A percentile compares a stretch with the other conserved stretches of the same genome.
These are phyloP conservation scores for Carassius auratus DNA, from an alignment of 2,113 vertebrate genomes.

Conservation along the genomic window DNA sequence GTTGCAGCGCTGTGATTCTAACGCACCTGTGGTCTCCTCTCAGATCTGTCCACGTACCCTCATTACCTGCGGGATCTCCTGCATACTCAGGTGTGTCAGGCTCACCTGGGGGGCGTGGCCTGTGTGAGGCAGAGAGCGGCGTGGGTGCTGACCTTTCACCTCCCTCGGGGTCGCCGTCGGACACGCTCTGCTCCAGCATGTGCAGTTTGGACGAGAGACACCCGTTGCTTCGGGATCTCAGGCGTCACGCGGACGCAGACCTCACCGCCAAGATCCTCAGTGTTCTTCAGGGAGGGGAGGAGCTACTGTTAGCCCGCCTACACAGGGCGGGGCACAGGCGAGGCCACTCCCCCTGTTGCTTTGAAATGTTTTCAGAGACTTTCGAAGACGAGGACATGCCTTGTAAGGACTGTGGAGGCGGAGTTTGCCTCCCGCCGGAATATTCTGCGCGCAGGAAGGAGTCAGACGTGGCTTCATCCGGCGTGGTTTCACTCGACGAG, in stretches of 20 bases:
- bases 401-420: constrained; percentile 84
- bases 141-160: constrained; percentile 88
- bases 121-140: constrained; percentile 79
- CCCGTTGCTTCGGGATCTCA: constrained; percentile 80
- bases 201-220: constrained; percentile 92
- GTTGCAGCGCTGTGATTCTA: not conserved
- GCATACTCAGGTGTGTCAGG: constrained; percentile 84
- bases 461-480: constrained; percentile 91
- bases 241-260: constrained; percentile 78
- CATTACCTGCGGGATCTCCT: constrained; percentile 87
- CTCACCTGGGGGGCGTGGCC: constrained; percentile 75
- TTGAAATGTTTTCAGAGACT: constrained; percentile 85
- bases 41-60: constrained; percentile 76
- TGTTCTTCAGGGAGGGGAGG: constrained; percentile 79
- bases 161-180: constrained; percentile 71
- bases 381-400: constrained; percentile 88
- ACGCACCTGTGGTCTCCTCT: constrained; percentile 6
- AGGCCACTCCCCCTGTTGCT: constrained; percentile 87
- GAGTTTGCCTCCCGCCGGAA: constrained; percentile 64
- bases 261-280: constrained; percentile 91
- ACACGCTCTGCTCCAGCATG: constrained; percentile 93
- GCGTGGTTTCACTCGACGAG: constrained; percentile 92
- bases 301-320: constrained; percentile 84
- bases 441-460: constrained; percentile 81
- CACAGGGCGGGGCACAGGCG: constrained; percentile 77